These are phyloP conservation scores for Sceloporus tristichus DNA, from an alignment of 2,113 vertebrate genomes.

Conservation along the genomic window DNA sequence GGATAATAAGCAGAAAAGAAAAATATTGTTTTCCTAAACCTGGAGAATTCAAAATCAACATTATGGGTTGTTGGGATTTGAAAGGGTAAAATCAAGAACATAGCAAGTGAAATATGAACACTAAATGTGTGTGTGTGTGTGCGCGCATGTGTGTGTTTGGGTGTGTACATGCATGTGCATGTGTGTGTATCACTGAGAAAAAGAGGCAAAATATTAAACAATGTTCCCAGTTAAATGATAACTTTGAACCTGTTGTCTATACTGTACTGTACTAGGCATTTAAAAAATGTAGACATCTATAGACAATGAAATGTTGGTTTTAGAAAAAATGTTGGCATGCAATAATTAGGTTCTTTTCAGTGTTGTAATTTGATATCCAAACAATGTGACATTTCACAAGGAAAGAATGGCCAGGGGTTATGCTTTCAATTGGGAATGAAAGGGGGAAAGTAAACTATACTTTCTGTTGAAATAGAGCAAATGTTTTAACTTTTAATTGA, in stretches of 20 bases:
- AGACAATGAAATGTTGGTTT: constrained; percentile 5
- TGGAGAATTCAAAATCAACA: not conserved
- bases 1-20: not conserved
- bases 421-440: not conserved
- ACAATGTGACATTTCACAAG: constrained; percentile 12
- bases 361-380: constrained; percentile 25
- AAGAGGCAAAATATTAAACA: not conserved
- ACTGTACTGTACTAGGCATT: not conserved
- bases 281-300: not conserved
- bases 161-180: too few species aligned
- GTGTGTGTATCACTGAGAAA: not conserved
- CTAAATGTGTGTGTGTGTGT: too few species aligned
- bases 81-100: not conserved
- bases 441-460: not conserved
- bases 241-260: not conserved
- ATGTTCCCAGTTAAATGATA: not conserved
- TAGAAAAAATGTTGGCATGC: constrained; percentile 20
- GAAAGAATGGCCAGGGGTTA: not conserved
- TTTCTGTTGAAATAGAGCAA: not conserved
- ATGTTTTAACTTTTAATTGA: constrained; percentile 17
- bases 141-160: too few species aligned
- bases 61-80: too few species aligned
- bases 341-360: constrained; percentile 20
- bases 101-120: not conserved
- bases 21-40: not conserved